phyloP scores from a whole-genome alignment of 2,113 vertebrate genomes.

The Passer montanus region DNA sequence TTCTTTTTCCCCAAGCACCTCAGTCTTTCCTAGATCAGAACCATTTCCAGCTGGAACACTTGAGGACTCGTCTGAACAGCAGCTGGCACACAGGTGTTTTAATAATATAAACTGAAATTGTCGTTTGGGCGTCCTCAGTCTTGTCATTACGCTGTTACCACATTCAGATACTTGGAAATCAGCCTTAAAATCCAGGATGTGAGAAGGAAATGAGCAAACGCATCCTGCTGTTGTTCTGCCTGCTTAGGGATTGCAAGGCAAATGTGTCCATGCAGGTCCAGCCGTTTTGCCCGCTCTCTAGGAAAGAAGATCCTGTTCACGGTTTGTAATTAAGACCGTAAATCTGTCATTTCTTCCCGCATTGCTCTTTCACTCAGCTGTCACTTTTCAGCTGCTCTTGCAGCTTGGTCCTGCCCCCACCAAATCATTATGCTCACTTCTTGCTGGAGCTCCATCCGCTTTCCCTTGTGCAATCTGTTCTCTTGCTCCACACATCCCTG shows the following conservation, averaged over 20 bases:
- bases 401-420: background rate
- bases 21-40: background rate
- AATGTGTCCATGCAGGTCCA: background rate
- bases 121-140: background rate
- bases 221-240: background rate
- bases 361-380: background rate
- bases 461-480: background rate
- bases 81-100: background rate
- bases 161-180: background rate
- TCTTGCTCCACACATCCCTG: background rate
- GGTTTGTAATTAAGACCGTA: constrained; percentile 4
- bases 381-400: background rate
- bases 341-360: constrained; percentile 36
- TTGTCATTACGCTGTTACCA: background rate
- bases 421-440: background rate
- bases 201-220: background rate
- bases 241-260: background rate
- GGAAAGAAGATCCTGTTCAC: background rate
- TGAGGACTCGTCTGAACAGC: background rate
- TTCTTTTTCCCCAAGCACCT: background rate
- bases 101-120: background rate
- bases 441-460: background rate
- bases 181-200: background rate
- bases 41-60: background rate
- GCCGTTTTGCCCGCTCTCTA: background rate